A percentile compares a stretch with the other conserved stretches of the same genome.
Conservation (phyloP, 2,113 vertebrate species). For the Pteronura brasiliensis region DNA sequence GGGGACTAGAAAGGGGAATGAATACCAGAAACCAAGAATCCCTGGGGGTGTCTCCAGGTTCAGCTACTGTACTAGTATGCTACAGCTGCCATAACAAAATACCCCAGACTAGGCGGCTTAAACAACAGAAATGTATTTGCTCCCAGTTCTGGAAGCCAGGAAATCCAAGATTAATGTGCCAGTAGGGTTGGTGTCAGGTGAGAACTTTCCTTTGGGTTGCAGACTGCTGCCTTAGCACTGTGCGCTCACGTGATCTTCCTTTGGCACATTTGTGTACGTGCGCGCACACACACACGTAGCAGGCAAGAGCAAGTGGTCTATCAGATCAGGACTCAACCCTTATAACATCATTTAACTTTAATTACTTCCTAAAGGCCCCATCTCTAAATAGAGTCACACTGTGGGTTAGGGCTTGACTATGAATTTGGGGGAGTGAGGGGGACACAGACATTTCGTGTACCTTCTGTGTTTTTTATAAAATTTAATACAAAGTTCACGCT, state of each 20-base stretch:
- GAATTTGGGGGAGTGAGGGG: background rate
- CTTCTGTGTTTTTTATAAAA: background rate
- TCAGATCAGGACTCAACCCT: background rate
- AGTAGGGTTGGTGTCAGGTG: background rate
- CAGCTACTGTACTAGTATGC: background rate
- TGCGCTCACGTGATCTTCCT: background rate
- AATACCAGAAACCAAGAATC: background rate
- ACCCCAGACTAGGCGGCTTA: background rate
- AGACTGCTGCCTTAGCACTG: background rate
- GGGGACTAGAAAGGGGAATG: background rate
- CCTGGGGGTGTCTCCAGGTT: background rate
- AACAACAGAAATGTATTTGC: background rate
- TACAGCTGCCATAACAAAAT: background rate
- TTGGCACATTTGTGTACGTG: background rate
- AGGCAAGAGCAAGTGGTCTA: background rate
- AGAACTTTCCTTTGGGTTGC: background rate
- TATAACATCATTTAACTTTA: background rate
- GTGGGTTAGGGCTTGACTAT: background rate
- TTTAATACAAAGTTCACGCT: background rate
- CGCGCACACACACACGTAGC: fast-evolving
- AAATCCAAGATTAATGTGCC: background rate
- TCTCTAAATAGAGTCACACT: background rate
- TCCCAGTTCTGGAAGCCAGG: background rate
- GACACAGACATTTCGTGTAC: background rate
- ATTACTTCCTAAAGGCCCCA: background rate